These are phyloP conservation scores for Cabera pusaria DNA, from an alignment of 2,888 invertebrate genomes.

Conservation along the genomic window DNA sequence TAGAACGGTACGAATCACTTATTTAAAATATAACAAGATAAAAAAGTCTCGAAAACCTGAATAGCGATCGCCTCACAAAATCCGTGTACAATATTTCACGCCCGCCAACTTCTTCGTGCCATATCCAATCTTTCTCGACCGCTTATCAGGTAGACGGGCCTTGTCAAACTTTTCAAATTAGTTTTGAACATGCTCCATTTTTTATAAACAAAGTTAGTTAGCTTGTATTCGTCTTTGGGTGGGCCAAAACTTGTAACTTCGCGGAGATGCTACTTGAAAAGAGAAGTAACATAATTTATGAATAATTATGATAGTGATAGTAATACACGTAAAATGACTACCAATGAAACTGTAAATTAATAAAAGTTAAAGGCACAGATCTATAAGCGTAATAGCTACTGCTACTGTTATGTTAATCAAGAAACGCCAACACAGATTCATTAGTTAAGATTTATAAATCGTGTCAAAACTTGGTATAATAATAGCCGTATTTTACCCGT, in stretches of 20 bases:
- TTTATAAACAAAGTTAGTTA: constrained; percentile 41
- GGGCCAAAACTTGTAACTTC: constrained; percentile 13
- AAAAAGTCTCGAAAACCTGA: constrained; percentile 41
- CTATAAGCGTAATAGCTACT: too few relatives aligned
- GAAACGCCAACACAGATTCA: too few relatives aligned
- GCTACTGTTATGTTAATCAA: too few relatives aligned
- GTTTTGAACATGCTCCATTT: constrained; percentile 53
- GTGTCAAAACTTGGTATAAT: too few relatives aligned
- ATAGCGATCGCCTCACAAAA: constrained; percentile 45
- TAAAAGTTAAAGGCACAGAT: too few relatives aligned
- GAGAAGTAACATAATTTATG: constrained; percentile 2
- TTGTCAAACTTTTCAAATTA: constrained; percentile 72
- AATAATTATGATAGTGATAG: too few relatives aligned
- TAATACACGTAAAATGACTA: too few relatives aligned
- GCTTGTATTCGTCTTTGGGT: constrained; percentile 26
- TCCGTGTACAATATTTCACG: constrained; percentile 62
- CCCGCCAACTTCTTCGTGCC: constrained; percentile 60
- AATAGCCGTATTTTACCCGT: too few relatives aligned
- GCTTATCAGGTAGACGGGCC: constrained; percentile 68
- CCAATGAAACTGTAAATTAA: too few relatives aligned
- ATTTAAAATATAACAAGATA: constrained; percentile 38
- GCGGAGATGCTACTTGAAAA: background rate
- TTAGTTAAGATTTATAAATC: too few relatives aligned
- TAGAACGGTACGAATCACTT: too few relatives aligned
- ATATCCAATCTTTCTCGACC: constrained; percentile 62